phyloP scores from a whole-genome alignment of 2,797 vertebrate species.

The Oreochromis mossambicus region DNA sequence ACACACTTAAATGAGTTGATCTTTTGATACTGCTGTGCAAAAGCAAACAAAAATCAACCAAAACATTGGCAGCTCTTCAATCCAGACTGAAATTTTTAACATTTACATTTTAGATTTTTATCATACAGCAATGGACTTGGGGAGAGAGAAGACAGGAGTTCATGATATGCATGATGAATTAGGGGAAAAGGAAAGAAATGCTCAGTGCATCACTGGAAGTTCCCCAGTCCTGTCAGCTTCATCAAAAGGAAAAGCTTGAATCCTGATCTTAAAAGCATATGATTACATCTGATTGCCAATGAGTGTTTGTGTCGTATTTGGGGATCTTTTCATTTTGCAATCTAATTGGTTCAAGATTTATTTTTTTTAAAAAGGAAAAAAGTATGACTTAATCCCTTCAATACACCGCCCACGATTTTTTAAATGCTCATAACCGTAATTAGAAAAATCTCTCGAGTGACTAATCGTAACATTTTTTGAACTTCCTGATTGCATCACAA shows the following conservation, averaged over 20 bases:
- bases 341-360: neutral
- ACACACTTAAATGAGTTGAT: neutral
- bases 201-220: neutral
- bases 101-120: neutral
- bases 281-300: neutral
- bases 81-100: neutral
- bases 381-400: neutral
- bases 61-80: neutral
- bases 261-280: neutral
- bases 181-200: neutral
- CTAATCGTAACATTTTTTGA: neutral
- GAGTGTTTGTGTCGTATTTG: neutral
- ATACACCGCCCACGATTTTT: neutral
- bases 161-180: neutral
- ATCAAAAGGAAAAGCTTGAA: neutral
- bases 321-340: neutral
- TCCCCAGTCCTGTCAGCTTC: neutral
- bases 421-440: neutral
- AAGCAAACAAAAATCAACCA: neutral
- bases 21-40: neutral
- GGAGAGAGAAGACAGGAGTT: neutral
- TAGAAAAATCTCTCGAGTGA: neutral
- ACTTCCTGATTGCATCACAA: neutral
- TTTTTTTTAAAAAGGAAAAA: neutral
- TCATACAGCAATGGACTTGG: neutral